Evolutionary conservation across 2,113 vertebrate species (phyloP).

Genomic region (Ellobius talpinus): DNA sequence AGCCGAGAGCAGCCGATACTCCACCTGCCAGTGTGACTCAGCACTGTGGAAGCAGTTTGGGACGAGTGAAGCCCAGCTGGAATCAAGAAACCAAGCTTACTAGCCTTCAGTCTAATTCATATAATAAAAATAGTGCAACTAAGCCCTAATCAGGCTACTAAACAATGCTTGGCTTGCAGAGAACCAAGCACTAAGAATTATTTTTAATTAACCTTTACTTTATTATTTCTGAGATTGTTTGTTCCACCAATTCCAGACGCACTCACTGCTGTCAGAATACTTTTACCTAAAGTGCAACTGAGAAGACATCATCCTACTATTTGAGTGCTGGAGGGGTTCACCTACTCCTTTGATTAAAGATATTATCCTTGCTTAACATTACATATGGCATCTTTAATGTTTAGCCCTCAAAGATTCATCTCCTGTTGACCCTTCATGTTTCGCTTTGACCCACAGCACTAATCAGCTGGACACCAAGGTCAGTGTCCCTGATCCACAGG

Average conservation of each 20-base stretch:
- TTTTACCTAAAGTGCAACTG: slow-evolving; percentile 28
- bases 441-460: neutral
- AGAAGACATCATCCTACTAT: neutral
- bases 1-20: neutral
- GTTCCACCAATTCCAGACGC: slow-evolving; percentile 33
- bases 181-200: neutral
- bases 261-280: slow-evolving; percentile 16
- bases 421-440: neutral
- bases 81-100: slow-evolving; percentile 52
- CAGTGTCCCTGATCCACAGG: neutral
- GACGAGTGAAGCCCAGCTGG: slow-evolving; percentile 4
- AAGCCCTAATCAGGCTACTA: slow-evolving; percentile 49
- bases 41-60: neutral
- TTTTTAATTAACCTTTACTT: slow-evolving; percentile 54
- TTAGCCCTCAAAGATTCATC: neutral
- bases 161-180: slow-evolving; percentile 41
- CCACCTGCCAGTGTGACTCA: slow-evolving; percentile 15
- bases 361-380: neutral
- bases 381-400: neutral
- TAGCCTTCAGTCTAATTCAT: slow-evolving; percentile 35
- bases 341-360: neutral
- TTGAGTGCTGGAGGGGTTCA: neutral
- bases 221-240: slow-evolving; percentile 55
- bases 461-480: neutral
- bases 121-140: slow-evolving; percentile 34